These are phyloP conservation scores for Pemphigus obesinymphae DNA, from an alignment of 1,140 invertebrate species.

Conservation along the genomic window DNA sequence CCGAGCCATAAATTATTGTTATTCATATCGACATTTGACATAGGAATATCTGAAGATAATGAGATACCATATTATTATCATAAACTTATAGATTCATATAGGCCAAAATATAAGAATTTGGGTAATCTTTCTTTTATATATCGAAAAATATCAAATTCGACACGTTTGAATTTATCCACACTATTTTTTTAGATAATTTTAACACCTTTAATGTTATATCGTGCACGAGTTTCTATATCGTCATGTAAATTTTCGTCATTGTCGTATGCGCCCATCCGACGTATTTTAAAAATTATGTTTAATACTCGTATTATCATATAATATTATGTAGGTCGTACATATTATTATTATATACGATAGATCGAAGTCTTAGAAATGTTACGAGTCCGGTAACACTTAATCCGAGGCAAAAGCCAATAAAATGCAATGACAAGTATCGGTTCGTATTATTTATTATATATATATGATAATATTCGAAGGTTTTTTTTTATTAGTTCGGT, in stretches of 20 bases:
- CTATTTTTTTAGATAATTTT: too few relatives aligned
- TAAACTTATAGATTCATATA: too few relatives aligned
- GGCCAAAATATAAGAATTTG: too few relatives aligned
- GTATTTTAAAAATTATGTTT: background rate
- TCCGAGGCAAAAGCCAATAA: constrained; percentile 39
- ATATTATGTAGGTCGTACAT: background rate
- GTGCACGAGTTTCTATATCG: background rate
- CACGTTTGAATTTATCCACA: too few relatives aligned
- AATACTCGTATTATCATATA: background rate
- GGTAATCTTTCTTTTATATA: too few relatives aligned
- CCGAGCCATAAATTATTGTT: too few relatives aligned
- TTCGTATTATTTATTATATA: background rate
- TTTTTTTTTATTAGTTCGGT: constrained; percentile 10
- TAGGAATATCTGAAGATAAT: too few relatives aligned
- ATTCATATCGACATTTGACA: too few relatives aligned
- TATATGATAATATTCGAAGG: constrained; percentile 14
- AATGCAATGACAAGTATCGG: constrained; percentile 24
- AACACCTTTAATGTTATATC: too few relatives aligned
- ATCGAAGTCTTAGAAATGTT: constrained; percentile 24
- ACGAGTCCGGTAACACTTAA: constrained; percentile 17
- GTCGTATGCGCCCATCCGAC: background rate
- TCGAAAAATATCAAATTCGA: too few relatives aligned
- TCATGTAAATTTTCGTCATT: background rate
- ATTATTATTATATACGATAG: background rate
- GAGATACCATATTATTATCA: too few relatives aligned